These are phyloP conservation scores for Parnassius mnemosyne DNA, from an alignment of 2,888 invertebrate species.

Conservation along the genomic window DNA sequence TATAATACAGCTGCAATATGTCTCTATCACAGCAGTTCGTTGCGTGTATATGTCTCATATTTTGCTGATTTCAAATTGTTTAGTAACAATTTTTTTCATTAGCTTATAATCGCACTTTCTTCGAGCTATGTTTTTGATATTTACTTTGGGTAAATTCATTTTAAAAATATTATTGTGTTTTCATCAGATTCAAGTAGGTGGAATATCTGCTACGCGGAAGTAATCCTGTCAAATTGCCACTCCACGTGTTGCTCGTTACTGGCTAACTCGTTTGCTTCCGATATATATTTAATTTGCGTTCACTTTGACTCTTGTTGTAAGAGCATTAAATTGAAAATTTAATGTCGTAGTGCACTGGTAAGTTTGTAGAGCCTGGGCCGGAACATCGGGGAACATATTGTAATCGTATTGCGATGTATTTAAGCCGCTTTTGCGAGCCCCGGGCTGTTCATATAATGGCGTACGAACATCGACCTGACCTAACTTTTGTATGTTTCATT, in stretches of 20 bases:
- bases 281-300: slow-evolving; percentile 1
- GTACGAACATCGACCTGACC: too few relatives aligned
- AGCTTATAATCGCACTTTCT: too few relatives aligned
- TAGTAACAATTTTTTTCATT: too few relatives aligned
- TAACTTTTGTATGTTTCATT: too few relatives aligned
- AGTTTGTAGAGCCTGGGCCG: background rate
- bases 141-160: background rate
- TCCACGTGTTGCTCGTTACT: slow-evolving; percentile 31
- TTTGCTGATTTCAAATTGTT: too few relatives aligned
- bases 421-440: slow-evolving; percentile 14
- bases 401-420: slow-evolving; percentile 27
- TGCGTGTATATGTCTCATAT: too few relatives aligned
- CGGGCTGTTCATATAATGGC: background rate
- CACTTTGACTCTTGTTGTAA: slow-evolving; percentile 5
- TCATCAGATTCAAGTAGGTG: background rate
- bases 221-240: slow-evolving; percentile 38
- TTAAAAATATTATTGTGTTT: background rate
- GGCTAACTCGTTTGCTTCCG: slow-evolving; percentile 13
- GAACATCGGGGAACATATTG: slow-evolving; percentile 12
- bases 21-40: too few relatives aligned
- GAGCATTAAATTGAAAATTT: background rate
- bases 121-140: background rate
- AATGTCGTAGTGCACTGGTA: background rate
- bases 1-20: too few relatives aligned
- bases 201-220: background rate